Percentiles rank a stretch among this genome's conserved stretches.
Evolutionary conservation across 2,888 invertebrate species (phyloP).

Genomic region (Lepetodrilus schrolli): DNA sequence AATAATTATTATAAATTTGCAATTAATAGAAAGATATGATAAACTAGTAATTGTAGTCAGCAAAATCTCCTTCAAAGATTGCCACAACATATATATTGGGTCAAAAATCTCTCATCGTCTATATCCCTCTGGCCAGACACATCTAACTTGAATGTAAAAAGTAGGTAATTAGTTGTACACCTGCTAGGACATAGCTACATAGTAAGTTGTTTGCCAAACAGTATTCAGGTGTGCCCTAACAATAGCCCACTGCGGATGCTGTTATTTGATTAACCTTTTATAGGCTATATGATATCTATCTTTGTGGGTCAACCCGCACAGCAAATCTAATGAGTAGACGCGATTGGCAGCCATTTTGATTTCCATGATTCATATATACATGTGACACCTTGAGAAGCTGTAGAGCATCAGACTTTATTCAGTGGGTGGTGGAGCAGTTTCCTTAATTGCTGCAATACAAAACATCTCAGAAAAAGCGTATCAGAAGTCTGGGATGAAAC

Average conservation of each 20-base stretch:
- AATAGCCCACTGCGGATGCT: background rate
- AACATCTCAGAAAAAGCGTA: background rate
- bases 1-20: too few species aligned
- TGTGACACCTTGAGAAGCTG: background rate
- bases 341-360: constrained; percentile 7
- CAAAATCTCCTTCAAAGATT: too few species aligned
- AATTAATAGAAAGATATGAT: too few species aligned
- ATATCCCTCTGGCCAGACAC: too few species aligned
- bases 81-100: too few species aligned
- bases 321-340: background rate
- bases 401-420: too few species aligned
- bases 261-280: background rate
- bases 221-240: background rate
- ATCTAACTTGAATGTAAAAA: background rate
- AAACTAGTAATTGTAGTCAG: too few species aligned
- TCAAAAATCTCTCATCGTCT: too few species aligned
- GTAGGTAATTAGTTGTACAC: background rate
- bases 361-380: background rate
- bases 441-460: background rate
- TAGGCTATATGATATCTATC: constrained; percentile 2
- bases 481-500: background rate
- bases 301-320: constrained; percentile 7
- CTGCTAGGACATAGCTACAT: background rate
- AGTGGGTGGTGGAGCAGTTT: background rate
- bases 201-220: constrained; percentile 4